Base-by-base conservation (phyloP, 2,888 invertebrate species). In the Ashinkailepas kermadecensis region DNA sequence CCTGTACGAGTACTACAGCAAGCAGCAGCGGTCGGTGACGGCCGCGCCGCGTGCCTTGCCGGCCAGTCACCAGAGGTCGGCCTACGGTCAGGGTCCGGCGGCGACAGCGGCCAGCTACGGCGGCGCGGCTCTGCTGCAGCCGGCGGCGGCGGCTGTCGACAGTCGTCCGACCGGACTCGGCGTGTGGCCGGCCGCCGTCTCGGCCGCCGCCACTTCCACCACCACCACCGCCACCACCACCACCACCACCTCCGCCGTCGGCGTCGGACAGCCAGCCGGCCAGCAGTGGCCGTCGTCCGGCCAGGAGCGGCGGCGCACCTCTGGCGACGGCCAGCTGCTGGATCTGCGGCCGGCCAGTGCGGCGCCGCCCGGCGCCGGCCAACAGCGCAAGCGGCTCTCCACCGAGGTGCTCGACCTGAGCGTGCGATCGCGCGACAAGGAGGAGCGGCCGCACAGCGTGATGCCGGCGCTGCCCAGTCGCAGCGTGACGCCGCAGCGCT, bases 371-470 rank as follows among this genome's bases (percentile, higher is more conserved):
- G 54, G 56, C 74, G 56, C 74, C 74, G 58, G 58, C 11, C 79
- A 58, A 58, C 57, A 58, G 13, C 79, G 79, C 58, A 79, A 79
- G 13, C 79, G 79, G 58, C 74, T 74, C 21, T 79, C 79, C 58
- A 58, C 79, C 4, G 79, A 79, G 23, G 79, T 79, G 79, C 79
- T 79, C 23, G 79, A 79, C 58, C 58, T 79, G 79, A 79, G 79
- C 58, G 79, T 79, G 79, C n/a, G 25, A 6, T 78, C 78, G 57
- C 79, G 57, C 23, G 79, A 25, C n/a, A 23, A 13, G 23, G 23
- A 58, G 57, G 78, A 56, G 78, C 79, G 79, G 21, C 79, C 79
- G 23, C 58, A 23, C 79, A 79, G 79, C 15, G 79, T 79, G 79
- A 79, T 59, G 79, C 79, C 79, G 58, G 13, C 58, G 6, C 54